A percentile compares a stretch with the other conserved stretches of the same genome.
Evolutionary conservation across 2,797 vertebrate genomes (phyloP).

Genomic region (Brachyalestes nurse): DNA sequence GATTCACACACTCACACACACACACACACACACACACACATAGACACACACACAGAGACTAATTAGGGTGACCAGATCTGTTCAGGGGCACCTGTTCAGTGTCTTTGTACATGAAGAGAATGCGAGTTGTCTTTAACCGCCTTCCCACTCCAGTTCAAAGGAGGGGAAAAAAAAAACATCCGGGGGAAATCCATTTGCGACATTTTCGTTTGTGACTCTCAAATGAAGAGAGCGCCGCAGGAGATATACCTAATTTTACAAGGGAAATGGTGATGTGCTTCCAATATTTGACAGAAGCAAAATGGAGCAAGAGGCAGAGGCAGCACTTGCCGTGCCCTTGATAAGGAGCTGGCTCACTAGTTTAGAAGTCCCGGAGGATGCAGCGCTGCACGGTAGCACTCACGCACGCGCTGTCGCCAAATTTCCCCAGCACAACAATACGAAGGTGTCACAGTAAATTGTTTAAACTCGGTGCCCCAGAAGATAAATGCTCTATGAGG

Average conservation of each 20-base stretch:
- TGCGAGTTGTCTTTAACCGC: constrained; percentile 15
- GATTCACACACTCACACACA: too few relatives aligned
- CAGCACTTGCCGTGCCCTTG: constrained; percentile 1
- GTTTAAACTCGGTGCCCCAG: constrained; percentile 29
- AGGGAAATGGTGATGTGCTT: constrained; percentile 11
- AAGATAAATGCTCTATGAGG: constrained; percentile 39
- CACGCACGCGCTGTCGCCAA: neutral
- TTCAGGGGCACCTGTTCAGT: neutral
- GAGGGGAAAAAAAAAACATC: constrained; percentile 23
- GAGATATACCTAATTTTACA: constrained; percentile 34
- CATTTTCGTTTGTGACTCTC: constrained; percentile 28
- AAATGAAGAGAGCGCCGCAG: constrained; percentile 24
- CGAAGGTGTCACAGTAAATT: constrained; percentile 28
- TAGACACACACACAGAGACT: too few relatives aligned
- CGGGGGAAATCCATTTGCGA: constrained; percentile 34
- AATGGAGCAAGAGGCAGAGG: constrained; percentile 3
- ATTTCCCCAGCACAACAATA: constrained; percentile 22
- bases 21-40: too few relatives aligned
- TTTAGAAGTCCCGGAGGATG: constrained; percentile 9
- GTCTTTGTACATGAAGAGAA: constrained; percentile 29
- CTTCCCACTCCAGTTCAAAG: constrained; percentile 38
- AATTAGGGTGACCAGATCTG: too few relatives aligned
- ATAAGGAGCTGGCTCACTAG: constrained; percentile 20
- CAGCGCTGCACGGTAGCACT: neutral
- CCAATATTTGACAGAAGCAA: constrained; percentile 20